Conservation (phyloP, 2,797 vertebrate genomes). For the Mormyrops boulengeri region DNA sequence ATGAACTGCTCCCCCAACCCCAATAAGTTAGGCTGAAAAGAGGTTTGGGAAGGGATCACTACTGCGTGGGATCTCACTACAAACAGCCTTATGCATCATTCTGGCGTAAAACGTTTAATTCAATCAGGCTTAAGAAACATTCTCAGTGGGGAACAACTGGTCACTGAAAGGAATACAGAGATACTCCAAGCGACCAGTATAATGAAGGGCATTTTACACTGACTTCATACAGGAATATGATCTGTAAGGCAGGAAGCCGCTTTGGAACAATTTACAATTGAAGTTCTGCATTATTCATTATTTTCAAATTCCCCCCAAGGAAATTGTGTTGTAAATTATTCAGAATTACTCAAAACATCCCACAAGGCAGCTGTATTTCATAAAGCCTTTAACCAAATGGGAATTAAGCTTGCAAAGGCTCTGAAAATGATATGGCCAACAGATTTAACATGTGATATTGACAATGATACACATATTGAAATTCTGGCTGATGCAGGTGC, state of each 20-base stretch:
- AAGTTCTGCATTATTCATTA: background rate
- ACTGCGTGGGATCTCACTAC: background rate
- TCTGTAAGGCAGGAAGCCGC: background rate
- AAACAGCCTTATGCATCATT: background rate
- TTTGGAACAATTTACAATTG: background rate
- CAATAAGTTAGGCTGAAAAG: background rate
- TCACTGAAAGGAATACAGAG: background rate
- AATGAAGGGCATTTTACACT: background rate
- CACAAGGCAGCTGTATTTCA: slow-evolving; percentile 3
- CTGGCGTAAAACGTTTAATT: background rate
- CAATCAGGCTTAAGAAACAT: background rate
- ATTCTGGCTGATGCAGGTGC: background rate
- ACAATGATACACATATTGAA: background rate
- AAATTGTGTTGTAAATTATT: background rate
- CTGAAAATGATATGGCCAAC: background rate
- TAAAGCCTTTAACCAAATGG: background rate
- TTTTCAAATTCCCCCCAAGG: background rate
- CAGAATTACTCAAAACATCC: background rate
- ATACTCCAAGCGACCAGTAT: background rate
- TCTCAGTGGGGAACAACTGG: background rate
- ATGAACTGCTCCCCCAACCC: background rate
- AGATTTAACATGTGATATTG: background rate
- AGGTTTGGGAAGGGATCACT: background rate
- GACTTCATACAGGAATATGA: background rate
- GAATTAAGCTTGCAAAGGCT: background rate